Percentiles rank a stretch among this genome's conserved stretches.
These are phyloP conservation scores for Crenichthys baileyi DNA, from an alignment of 2,797 vertebrate species.

Conservation along the genomic window DNA sequence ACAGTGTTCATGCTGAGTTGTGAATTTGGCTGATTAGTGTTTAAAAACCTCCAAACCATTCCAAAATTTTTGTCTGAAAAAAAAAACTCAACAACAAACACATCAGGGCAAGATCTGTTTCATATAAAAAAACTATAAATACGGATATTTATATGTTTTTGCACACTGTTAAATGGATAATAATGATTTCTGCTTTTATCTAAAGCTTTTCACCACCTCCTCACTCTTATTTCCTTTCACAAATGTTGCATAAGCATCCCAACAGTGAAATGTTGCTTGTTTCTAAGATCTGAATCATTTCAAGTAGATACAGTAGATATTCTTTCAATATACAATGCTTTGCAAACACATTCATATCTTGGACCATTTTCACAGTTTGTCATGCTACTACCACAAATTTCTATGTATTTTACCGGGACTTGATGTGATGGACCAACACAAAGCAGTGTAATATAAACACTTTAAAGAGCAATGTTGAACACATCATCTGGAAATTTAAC, in stretches of 20 bases:
- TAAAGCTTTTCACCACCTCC: slow-evolving; percentile 38
- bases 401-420: too few relatives aligned
- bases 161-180: slow-evolving; percentile 7
- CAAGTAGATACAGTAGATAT: background rate
- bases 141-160: background rate
- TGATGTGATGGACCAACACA: too few relatives aligned
- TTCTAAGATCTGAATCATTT: slow-evolving; percentile 28
- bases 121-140: slow-evolving; percentile 6
- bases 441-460: background rate
- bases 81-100: background rate
- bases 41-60: slow-evolving; percentile 11
- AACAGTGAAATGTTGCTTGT: slow-evolving; percentile 34
- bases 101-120: background rate
- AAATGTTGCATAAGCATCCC: slow-evolving; percentile 48
- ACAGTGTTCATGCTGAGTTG: slow-evolving; percentile 10
- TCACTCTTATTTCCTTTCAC: slow-evolving; percentile 36
- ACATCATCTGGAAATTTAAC: background rate
- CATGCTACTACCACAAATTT: background rate
- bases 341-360: background rate
- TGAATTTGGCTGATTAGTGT: slow-evolving; percentile 3
- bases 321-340: background rate
- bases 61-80: background rate
- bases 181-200: slow-evolving; percentile 10
- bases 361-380: background rate
- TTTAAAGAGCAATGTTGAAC: background rate